Conservation (phyloP, 2,888 invertebrate genomes). For the Euphydryas editha region DNA sequence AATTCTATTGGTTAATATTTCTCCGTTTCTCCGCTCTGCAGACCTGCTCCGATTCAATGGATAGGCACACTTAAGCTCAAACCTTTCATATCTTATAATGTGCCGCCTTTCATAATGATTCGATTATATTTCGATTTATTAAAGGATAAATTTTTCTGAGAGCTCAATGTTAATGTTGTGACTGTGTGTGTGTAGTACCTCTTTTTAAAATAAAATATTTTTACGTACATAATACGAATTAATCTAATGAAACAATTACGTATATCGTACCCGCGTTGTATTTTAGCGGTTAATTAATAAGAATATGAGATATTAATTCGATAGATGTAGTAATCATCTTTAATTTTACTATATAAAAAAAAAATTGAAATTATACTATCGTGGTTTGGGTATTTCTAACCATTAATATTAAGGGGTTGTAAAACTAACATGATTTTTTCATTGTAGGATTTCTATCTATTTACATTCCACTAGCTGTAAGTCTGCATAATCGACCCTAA, state of each 20-base stretch:
- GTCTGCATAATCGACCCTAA: conserved; percentile 68
- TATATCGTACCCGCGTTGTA: conserved; percentile 12
- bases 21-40: too few species aligned
- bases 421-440: conserved; percentile 66
- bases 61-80: too few species aligned
- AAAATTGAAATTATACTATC: conserved; percentile 58
- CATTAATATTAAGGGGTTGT: conserved; percentile 72
- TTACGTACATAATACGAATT: conserved; percentile 2
- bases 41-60: too few species aligned
- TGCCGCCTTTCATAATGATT: background rate
- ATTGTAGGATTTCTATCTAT: conserved; percentile 53
- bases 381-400: conserved; percentile 79
- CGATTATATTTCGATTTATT: background rate
- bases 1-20: too few species aligned
- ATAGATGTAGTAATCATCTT: conserved; percentile 16
- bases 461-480: conserved; percentile 77
- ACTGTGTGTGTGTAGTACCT: conserved; percentile 38
- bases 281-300: conserved; percentile 15
- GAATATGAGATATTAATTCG: conserved; percentile 16
- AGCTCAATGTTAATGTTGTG: conserved; percentile 43
- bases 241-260: background rate
- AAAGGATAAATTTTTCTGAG: conserved; percentile 6
- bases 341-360: conserved; percentile 35
- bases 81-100: conserved; percentile 3
- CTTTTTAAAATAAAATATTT: conserved; percentile 28